Evolutionary conservation across 35 echinoderm and acorn worm species (phyloP), one percentile per base, ranked within the genome.

Genomic region (Apostichopus parvimensis): DNA sequence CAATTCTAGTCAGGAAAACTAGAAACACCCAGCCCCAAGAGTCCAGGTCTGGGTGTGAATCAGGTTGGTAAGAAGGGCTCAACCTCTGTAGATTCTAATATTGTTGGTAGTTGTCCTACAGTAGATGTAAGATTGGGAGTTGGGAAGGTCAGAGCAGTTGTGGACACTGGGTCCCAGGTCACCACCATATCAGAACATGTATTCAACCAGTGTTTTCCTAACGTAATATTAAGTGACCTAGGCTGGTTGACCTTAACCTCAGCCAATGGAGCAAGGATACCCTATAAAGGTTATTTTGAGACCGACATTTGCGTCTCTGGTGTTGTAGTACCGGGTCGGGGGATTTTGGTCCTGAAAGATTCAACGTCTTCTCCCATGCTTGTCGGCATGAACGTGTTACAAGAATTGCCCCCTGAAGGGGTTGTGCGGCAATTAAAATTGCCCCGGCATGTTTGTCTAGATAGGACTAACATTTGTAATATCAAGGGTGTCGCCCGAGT

Each of bases 81-180:
- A 61, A 12, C 8, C 77, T 24, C 34, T 45, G 20, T 9, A 24
- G 17, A 10, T 22, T 8, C 77, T 17, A 78, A 78, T 22, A 13
- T 55, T 90, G 52, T 90, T 1, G 88, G 88, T 34, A 77, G 5
- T 9, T 18, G 88, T 54, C 88, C 88, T 18, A 90, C 53, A 17
- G 23, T 57, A 54, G 7, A 1, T 4, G 15, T 90, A 1, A 53
- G 20, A 6, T 53, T 90, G 66, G 17, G 9, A 4, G 90, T 56
- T 17, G 57, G 58, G 0, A 0, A 6, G 54, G 17, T 79, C 5
- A 24, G 60, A 54, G 90, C 77, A 4, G n/a, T 68, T 22, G 0
- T 92, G 81, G 90, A 92, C 78, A 82, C 90, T 23, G 90, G 90
- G 54, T 58, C 90, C 45, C 21, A 82, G 90, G 54, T 58, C 90